phyloP scores from a whole-genome alignment of 2,888 invertebrate genomes.

The Catocala fraxini region DNA sequence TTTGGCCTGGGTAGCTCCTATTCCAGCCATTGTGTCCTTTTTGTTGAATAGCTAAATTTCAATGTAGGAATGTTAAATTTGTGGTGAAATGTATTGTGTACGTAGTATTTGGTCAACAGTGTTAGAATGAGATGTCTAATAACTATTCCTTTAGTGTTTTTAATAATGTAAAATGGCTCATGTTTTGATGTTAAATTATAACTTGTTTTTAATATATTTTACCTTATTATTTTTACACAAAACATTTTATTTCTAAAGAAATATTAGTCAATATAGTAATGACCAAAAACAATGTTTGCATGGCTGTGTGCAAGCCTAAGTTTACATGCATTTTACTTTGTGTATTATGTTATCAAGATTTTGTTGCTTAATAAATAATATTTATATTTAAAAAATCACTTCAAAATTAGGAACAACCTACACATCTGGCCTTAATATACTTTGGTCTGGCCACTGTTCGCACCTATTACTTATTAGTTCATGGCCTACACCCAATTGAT shows the following conservation, averaged over 20 bases:
- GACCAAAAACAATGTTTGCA: slow-evolving; percentile 10
- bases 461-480: slow-evolving; percentile 23
- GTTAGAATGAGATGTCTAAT: slow-evolving; percentile 67
- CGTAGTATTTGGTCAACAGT: slow-evolving; percentile 69
- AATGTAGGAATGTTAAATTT: slow-evolving; percentile 60
- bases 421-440: slow-evolving; percentile 13
- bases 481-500: slow-evolving; percentile 37
- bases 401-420: slow-evolving; percentile 14
- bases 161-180: slow-evolving; percentile 38
- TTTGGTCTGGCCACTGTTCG: slow-evolving; percentile 17
- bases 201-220: slow-evolving; percentile 49
- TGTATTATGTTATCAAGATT: not conserved
- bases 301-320: no score
- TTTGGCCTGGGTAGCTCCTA: slow-evolving; percentile 90
- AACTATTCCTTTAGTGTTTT: slow-evolving; percentile 30
- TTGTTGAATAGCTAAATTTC: slow-evolving; percentile 86
- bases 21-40: slow-evolving; percentile 90
- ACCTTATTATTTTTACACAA: slow-evolving; percentile 32
- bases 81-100: slow-evolving; percentile 63
- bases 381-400: slow-evolving; percentile 4
- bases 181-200: slow-evolving; percentile 42
- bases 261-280: slow-evolving; percentile 12
- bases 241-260: slow-evolving; percentile 34
- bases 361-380: slow-evolving; percentile 2
- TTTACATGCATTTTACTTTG: no score